Conservation (phyloP, 2,797 vertebrate species). For the Chaunax sp. region DNA sequence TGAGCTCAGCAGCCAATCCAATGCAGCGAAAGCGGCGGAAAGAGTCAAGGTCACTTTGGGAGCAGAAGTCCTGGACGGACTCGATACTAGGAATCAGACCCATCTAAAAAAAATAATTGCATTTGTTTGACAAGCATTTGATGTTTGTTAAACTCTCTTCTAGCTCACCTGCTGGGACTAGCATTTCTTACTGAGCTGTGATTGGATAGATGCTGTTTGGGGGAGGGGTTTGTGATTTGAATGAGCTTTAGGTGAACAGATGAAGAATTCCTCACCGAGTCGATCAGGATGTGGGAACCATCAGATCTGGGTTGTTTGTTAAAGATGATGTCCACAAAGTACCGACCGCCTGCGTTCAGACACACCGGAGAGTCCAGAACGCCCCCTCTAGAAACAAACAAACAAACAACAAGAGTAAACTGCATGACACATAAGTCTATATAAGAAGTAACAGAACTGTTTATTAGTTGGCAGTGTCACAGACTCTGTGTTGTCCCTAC, state of each 20-base stretch:
- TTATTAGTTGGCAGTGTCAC: too few species aligned
- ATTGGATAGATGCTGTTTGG: background rate
- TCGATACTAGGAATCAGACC: constrained; percentile 86
- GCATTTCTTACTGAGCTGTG: background rate
- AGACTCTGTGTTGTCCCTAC: too few species aligned
- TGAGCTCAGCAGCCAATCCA: constrained; percentile 77
- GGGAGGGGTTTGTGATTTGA: background rate
- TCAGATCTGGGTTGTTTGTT: constrained; percentile 69
- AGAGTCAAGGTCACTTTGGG: constrained; percentile 78
- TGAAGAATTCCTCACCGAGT: constrained; percentile 86
- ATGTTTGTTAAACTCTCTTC: background rate
- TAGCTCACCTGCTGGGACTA: too few species aligned
- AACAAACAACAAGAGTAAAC: background rate
- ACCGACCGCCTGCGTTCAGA: constrained; percentile 79
- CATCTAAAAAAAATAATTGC: constrained; percentile 77
- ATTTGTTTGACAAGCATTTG: too few species aligned
- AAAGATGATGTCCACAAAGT: constrained; percentile 87
- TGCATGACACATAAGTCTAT: background rate
- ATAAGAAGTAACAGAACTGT: background rate
- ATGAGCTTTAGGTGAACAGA: background rate
- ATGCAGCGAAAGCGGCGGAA: constrained; percentile 84
- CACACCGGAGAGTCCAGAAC: constrained; percentile 83
- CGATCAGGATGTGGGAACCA: constrained; percentile 84
- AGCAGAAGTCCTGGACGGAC: constrained; percentile 84
- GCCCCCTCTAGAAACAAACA: constrained; percentile 40